Percentiles rank a stretch among this genome's conserved stretches.
phyloP scores from a whole-genome alignment of 2,888 invertebrate genomes.

The Yponomeuta malinellus region DNA sequence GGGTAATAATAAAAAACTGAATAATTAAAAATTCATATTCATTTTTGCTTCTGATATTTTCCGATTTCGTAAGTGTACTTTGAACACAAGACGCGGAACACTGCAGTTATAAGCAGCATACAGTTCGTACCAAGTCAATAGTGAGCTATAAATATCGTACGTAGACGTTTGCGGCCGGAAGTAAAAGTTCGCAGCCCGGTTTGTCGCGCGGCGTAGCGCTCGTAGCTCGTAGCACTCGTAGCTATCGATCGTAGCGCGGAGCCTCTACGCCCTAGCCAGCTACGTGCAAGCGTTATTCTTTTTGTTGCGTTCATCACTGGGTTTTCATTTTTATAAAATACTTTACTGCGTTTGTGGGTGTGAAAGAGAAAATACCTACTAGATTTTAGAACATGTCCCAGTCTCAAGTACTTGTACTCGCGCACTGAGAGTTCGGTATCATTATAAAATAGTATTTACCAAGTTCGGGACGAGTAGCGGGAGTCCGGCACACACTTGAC shows the following conservation, averaged over 20 bases:
- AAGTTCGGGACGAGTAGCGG: too few species aligned
- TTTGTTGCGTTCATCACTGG: constrained; percentile 33
- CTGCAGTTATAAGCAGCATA: neutral
- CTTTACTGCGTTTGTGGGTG: too few species aligned
- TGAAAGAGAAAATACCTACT: too few species aligned
- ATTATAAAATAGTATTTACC: too few species aligned
- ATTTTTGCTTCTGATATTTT: too few species aligned
- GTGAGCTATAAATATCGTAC: constrained; percentile 27
- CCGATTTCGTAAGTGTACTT: too few species aligned
- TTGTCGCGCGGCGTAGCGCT: constrained; percentile 53
- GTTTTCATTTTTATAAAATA: neutral
- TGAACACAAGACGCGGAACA: neutral
- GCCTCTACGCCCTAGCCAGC: constrained; percentile 51
- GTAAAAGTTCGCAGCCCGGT: constrained; percentile 50
- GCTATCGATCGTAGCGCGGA: constrained; percentile 58
- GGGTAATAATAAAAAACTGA: too few species aligned
- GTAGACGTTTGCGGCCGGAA: constrained; percentile 28
- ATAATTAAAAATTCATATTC: too few species aligned
- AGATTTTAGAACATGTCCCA: too few species aligned
- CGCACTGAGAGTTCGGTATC: too few species aligned
- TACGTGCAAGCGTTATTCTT: constrained; percentile 47
- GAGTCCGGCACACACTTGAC: too few species aligned
- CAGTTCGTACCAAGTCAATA: neutral
- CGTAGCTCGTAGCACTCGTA: constrained; percentile 27
- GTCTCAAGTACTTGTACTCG: too few species aligned